Percentiles rank a stretch among this genome's conserved stretches.
Conservation (phyloP, 2,888 invertebrate species). For the Metellina segmentata region DNA sequence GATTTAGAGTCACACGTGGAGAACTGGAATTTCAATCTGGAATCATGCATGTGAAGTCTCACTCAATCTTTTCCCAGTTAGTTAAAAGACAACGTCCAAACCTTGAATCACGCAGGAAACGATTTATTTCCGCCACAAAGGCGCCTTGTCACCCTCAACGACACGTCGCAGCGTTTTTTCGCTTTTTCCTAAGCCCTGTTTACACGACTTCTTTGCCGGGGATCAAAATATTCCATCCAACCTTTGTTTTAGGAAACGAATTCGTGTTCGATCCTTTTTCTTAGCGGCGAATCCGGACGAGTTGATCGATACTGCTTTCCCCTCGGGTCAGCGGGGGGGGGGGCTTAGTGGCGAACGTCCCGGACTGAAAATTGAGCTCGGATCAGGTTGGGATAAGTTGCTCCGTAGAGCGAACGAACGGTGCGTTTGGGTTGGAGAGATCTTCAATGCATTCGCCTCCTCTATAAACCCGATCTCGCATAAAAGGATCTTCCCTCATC, state of each 20-base stretch:
- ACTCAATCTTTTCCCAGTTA: background rate
- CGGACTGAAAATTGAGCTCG: slow-evolving; percentile 18
- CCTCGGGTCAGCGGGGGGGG: background rate
- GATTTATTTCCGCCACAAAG: slow-evolving; percentile 10
- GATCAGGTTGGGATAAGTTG: background rate
- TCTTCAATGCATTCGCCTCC: too few species aligned
- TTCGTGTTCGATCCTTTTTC: background rate
- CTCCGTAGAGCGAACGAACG: too few species aligned
- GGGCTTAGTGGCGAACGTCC: background rate
- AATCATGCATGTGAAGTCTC: too few species aligned
- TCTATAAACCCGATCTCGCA: too few species aligned
- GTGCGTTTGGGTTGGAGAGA: too few species aligned
- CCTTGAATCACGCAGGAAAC: background rate
- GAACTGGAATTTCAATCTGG: too few species aligned
- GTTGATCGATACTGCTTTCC: slow-evolving; percentile 17
- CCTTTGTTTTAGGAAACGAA: slow-evolving; percentile 28
- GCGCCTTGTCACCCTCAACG: background rate
- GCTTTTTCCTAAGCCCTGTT: background rate
- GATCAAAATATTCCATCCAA: slow-evolving; percentile 2
- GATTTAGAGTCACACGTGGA: too few species aligned
- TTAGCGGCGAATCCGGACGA: background rate
- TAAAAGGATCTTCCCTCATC: too few species aligned
- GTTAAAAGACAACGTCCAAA: background rate
- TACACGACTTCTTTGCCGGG: background rate
- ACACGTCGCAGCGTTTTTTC: background rate